Base-by-base conservation (phyloP, 64 coral and sea anemone species). In the Actinia equina region DNA sequence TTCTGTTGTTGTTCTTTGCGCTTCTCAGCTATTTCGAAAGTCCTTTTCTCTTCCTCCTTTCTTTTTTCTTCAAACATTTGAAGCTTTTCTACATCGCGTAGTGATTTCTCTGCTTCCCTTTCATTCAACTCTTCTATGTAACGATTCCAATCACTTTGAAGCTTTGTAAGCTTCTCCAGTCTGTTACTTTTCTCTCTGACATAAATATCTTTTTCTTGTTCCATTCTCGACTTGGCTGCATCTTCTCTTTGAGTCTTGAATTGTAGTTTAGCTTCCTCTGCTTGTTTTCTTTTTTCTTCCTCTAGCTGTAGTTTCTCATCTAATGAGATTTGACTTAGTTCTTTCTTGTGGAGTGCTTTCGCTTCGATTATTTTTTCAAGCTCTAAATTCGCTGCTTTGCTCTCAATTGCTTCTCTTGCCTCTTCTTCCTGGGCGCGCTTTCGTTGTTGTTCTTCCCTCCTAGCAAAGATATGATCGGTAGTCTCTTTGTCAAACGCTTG, bases 231-330 rank as follows among this genome's bases (percentile, higher is more conserved):
- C 42, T 63, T 58, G 1, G 59, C 52, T 41, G 83, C 83, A 26
- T 85, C 83, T 63, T 85, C 83, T 85, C 83, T 85, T 61, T 85
- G 83, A 9, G 55, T 26, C 20, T 85, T 58, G 25, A 85, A 85
- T 18, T 42, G 44, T 27, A 43, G 17, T 30, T 85, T 85, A 12
- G 11, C 83, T 63, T 55, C 16, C 52, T 85, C 55, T 17, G 83
- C 59, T 18, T 58, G 30, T 19, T 85, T 25, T 45, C 83, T 41
- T 30, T 85, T 85, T 55, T 60, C 52, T 22, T 85, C 59, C 25
- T 85, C 83, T 44, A 3, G 8, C 56, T 85, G 27, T 30, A 85
- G 53, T 2, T 17, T 43, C 20, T 85, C 55, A 7, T 85, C 59
- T 30, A 85, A 85, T 11, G 23, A 17, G 59, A 85, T 85, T 42